Conservation (phyloP, 2,797 vertebrate species). For the Danio aesculapii region DNA sequence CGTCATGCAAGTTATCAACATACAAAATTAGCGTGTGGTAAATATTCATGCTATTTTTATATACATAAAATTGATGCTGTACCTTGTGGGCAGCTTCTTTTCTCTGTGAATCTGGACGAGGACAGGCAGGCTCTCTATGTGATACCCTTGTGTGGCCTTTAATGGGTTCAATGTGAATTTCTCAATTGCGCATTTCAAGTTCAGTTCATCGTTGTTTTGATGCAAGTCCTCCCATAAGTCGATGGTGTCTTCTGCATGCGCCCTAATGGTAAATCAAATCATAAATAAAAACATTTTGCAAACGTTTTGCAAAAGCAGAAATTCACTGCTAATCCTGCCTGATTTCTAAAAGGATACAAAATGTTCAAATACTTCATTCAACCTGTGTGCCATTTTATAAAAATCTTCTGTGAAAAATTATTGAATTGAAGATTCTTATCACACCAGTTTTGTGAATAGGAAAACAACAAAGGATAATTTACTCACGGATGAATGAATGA, state of each 20-base stretch:
- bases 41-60: neutral
- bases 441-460: neutral
- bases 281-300: neutral
- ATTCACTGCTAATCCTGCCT: neutral
- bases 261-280: conserved; percentile 72
- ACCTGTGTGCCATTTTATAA: neutral
- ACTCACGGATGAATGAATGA: neutral
- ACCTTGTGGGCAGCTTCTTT: conserved; percentile 78
- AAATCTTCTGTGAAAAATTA: neutral
- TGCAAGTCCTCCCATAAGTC: conserved; percentile 86
- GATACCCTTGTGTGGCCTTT: conserved; percentile 83
- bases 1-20: conserved; percentile 4
- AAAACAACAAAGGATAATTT: neutral
- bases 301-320: neutral
- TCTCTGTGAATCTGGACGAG: conserved; percentile 83
- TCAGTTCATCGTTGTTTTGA: conserved; percentile 68
- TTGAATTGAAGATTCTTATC: neutral
- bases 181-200: conserved; percentile 76
- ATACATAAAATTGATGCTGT: conserved; percentile 30
- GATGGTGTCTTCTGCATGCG: conserved; percentile 84
- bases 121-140: conserved; percentile 83
- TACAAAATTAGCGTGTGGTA: neutral
- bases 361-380: neutral
- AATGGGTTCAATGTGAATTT: conserved; percentile 90
- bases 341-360: neutral